Evolutionary conservation across 30 jellyfish, hydroid and myxozoan genomes (phyloP).

Genomic region (Turritopsis dohrnii): DNA sequence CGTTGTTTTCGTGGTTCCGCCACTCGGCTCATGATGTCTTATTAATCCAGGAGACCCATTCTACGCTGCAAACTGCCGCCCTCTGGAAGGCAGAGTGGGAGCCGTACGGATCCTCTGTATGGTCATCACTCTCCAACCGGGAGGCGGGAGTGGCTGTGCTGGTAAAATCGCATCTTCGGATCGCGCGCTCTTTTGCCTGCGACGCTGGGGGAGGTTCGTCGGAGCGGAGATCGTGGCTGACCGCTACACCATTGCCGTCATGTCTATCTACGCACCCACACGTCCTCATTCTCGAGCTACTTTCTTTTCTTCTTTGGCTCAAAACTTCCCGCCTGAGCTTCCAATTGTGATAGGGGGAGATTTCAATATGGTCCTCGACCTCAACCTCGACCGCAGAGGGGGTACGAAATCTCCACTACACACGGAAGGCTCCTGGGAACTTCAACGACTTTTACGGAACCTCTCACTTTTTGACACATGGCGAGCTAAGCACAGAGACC

Average conservation of each 20-base stretch:
- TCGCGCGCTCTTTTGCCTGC: neutral
- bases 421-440: neutral
- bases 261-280: neutral
- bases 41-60: no score
- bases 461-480: neutral
- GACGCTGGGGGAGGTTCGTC: neutral
- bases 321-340: neutral
- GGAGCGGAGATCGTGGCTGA: neutral
- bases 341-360: neutral
- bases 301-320: neutral
- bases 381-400: neutral
- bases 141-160: neutral
- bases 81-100: no score
- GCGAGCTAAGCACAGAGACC: neutral
- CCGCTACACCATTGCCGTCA: neutral
- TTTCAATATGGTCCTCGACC: neutral
- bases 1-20: neutral
- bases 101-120: neutral
- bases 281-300: neutral
- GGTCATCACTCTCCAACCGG: neutral
- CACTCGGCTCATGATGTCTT: neutral
- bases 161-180: neutral
- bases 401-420: neutral
- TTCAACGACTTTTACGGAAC: neutral
- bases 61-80: no score